Conservation (phyloP, 2,113 vertebrate species). For the Tychaedon coryphoeus region DNA sequence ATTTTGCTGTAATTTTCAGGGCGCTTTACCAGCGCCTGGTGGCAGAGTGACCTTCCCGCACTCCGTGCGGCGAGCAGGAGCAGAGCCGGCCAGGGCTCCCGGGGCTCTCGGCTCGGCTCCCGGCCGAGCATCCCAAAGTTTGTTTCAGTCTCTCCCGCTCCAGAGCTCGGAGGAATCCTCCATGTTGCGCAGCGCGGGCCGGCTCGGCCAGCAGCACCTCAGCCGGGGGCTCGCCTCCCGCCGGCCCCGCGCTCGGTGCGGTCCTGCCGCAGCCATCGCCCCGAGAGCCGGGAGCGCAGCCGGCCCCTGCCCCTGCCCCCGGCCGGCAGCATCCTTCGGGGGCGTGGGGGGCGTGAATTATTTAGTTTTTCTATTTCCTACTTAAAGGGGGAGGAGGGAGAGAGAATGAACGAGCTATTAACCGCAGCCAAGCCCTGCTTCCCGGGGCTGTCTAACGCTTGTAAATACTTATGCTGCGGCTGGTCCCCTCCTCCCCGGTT, state of each 20-base stretch:
- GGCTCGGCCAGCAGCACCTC: neutral
- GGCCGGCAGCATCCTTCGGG: neutral
- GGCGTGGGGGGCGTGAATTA: neutral
- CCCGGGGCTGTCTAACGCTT: neutral
- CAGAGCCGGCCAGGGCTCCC: neutral
- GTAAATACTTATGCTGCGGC: slow-evolving; percentile 33
- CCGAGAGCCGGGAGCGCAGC: neutral
- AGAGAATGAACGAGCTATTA: neutral
- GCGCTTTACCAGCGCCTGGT: neutral
- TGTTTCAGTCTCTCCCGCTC: neutral
- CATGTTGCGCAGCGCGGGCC: neutral
- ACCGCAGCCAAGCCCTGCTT: neutral
- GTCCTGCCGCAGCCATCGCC: neutral
- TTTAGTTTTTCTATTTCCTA: neutral
- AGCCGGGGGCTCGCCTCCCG: neutral
- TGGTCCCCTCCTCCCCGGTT: slow-evolving; percentile 21
- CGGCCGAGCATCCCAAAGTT: slow-evolving; percentile 2
- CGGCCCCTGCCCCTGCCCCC: neutral
- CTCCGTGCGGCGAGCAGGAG: neutral
- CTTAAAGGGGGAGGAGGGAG: neutral
- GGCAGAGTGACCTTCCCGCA: neutral
- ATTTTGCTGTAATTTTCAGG: neutral
- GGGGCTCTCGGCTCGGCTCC: neutral
- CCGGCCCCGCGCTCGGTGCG: neutral
- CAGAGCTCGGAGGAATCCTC: neutral